Base-by-base conservation (phyloP, 2,113 vertebrate genomes). In the Proterorhinus semilunaris region DNA sequence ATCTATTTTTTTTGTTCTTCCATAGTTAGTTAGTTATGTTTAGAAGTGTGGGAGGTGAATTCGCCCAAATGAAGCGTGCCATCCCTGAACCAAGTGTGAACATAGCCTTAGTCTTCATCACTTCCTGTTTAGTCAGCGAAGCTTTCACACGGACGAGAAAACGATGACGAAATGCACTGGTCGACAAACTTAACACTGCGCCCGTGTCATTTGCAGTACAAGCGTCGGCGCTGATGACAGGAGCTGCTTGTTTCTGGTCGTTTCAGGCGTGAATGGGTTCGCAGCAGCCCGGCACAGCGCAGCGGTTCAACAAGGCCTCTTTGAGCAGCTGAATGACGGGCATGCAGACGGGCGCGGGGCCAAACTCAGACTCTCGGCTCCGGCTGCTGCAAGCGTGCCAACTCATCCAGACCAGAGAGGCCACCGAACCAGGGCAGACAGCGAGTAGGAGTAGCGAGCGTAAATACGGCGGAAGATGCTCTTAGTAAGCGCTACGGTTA, bases 301-400 rank as follows among this genome's bases (percentile, higher is more conserved):
- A 82, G 82, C 15, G 65, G 85, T 83, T 87, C 86, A 89, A 85
- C 87, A 77, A 86, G 87, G 81, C 75, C 87, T 88, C 82, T 85
- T 87, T 86, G 87, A 82, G 74, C 79, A 76, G 72, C 82, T 82
- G 86, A 86, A 78, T 81, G 85, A 87, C 83, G 74, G 85, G 76
- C 83, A 48, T 82, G 75, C 83, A 79, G 85, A 78, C 75, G 36
- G 83, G 75, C 76, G 12, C 52, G 9, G 65, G 71, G 89, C 83
- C 84, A 82, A 85, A 68, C 79, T 54, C 83, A 87, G 78, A 88
- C 77, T 73, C 83, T 83, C 75, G 49, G 84, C 83, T 71, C 72
- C 11, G 79, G 71, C 76, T 82, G 83, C 68, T 81, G 81, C 78
- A 72, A 74, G 45, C 68, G 68, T 80, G 86, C 83, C 86, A 89